phyloP scores from a whole-genome alignment of 2,888 invertebrate genomes.

The Digitonthophagus gazella region DNA sequence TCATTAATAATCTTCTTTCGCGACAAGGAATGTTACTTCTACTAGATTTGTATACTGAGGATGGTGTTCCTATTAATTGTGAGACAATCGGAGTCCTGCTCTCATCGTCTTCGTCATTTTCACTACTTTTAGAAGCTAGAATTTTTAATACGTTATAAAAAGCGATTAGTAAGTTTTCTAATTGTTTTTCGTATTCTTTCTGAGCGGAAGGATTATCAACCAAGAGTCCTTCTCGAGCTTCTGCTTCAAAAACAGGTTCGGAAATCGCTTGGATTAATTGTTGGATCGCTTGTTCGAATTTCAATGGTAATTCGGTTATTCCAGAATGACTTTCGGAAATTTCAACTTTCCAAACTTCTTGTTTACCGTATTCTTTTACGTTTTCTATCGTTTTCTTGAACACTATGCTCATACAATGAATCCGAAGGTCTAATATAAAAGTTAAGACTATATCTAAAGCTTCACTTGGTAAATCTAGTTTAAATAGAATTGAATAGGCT shows the following conservation, averaged over 20 bases:
- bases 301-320: conserved; percentile 75
- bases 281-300: conserved; percentile 70
- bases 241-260: conserved; percentile 70
- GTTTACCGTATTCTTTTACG: conserved; percentile 66
- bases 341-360: conserved; percentile 85
- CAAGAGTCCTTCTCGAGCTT: conserved; percentile 62
- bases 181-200: conserved; percentile 52
- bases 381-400: conserved; percentile 82
- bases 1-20: conserved; percentile 80
- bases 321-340: conserved; percentile 82
- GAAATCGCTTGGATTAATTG: conserved; percentile 69
- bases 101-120: conserved; percentile 56
- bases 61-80: conserved; percentile 64
- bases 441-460: conserved; percentile 81
- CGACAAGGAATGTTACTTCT: conserved; percentile 57
- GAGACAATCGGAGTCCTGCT: conserved; percentile 58
- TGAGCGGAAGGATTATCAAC: conserved; percentile 56
- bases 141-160: conserved; percentile 70
- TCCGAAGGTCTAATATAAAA: conserved; percentile 81
- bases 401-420: conserved; percentile 81
- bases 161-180: conserved; percentile 62
- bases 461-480: conserved; percentile 84
- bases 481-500: conserved; percentile 76
- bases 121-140: conserved; percentile 68
- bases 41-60: conserved; percentile 41